Evolutionary conservation across 2,113 vertebrate species (phyloP).

Genomic region (Hyperopisus bebe): DNA sequence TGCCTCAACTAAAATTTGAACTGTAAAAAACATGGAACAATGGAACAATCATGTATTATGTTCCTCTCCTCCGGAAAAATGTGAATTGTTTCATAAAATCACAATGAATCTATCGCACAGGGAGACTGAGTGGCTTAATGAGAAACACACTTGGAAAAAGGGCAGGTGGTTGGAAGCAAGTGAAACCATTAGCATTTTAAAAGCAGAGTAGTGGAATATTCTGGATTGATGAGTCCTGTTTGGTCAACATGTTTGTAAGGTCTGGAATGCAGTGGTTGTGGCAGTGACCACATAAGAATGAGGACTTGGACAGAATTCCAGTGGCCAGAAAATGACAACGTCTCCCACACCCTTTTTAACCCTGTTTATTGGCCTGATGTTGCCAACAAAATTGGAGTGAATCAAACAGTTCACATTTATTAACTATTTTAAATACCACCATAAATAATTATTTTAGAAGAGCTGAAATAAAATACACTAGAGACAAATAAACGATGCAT

Average conservation of each 20-base stretch:
- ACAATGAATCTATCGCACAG: neutral
- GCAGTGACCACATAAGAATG: conserved; percentile 59
- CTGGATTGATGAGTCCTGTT: conserved; percentile 60
- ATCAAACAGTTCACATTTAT: conserved; percentile 32
- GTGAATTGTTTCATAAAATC: neutral
- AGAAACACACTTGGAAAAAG: conserved; percentile 46
- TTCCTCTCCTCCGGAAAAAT: neutral
- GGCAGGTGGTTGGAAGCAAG: conserved; percentile 65
- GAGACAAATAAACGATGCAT: conserved; percentile 25
- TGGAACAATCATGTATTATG: neutral
- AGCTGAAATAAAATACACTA: conserved; percentile 14
- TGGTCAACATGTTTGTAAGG: conserved; percentile 68
- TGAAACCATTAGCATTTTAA: conserved; percentile 58
- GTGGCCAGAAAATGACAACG: conserved; percentile 58
- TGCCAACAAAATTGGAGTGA: conserved; percentile 46
- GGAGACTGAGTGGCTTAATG: conserved; percentile 34
- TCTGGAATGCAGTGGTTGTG: conserved; percentile 63
- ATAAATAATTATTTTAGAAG: conserved; percentile 19
- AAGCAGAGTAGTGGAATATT: conserved; percentile 50
- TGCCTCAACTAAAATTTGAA: neutral
- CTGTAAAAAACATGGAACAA: neutral
- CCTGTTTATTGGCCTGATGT: conserved; percentile 50
- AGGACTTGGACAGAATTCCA: conserved; percentile 55
- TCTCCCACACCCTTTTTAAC: conserved; percentile 43
- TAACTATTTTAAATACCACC: conserved; percentile 26